Percentiles rank a stretch among this genome's conserved stretches.
phyloP scores from a whole-genome alignment of 2,888 invertebrate species.

The Callinectes sapidus region DNA sequence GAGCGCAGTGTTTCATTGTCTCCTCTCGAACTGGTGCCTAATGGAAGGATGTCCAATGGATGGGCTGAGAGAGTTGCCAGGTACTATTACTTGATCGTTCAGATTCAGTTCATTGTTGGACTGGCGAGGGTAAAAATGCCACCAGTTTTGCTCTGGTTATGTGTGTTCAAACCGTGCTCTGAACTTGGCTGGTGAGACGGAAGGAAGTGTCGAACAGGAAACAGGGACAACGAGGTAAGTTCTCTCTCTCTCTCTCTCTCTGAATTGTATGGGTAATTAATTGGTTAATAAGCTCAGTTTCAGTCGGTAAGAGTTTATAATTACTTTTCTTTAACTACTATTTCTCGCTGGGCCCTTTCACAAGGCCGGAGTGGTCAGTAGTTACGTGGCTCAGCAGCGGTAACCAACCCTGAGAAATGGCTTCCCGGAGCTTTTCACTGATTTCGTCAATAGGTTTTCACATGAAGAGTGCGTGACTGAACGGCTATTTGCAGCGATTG shows the following conservation, averaged over 20 bases:
- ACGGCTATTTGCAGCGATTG: too few relatives aligned
- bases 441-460: too few relatives aligned
- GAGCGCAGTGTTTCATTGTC: background rate
- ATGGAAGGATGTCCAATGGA: background rate
- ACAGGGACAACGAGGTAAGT: background rate
- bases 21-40: background rate
- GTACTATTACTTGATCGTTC: background rate
- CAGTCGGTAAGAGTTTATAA: background rate
- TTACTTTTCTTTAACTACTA: too few relatives aligned
- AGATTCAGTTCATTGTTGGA: too few relatives aligned
- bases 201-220: background rate
- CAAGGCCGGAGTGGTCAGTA: too few relatives aligned
- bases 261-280: background rate
- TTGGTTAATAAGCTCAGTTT: background rate
- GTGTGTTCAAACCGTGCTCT: background rate
- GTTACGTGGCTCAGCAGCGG: too few relatives aligned
- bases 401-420: too few relatives aligned
- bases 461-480: too few relatives aligned
- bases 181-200: background rate
- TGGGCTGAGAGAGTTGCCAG: background rate
- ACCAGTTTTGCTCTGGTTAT: background rate
- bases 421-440: too few relatives aligned
- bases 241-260: too few relatives aligned
- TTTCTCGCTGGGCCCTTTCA: too few relatives aligned
- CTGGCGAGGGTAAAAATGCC: background rate